A percentile compares a stretch with the other conserved stretches of the same genome.
These are phyloP conservation scores for Amphilophus citrinellus DNA, from an alignment of 2,113 vertebrate species.

Conservation along the genomic window DNA sequence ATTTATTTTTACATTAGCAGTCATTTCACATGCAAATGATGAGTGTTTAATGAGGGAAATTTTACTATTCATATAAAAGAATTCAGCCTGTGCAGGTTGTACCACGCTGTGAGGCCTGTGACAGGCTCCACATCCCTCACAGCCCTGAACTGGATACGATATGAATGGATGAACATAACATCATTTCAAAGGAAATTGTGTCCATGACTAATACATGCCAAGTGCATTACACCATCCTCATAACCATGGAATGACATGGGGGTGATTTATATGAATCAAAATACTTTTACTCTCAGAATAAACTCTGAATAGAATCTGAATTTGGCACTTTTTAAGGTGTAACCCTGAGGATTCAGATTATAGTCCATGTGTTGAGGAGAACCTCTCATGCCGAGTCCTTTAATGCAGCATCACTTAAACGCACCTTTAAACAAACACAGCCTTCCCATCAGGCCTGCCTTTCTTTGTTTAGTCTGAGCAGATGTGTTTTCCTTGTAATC, in stretches of 20 bases:
- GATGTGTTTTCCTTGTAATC: conserved; percentile 35
- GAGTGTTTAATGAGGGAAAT: neutral
- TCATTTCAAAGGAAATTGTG: neutral
- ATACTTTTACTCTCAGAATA: neutral
- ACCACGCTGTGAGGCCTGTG: neutral
- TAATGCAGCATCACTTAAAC: conserved; percentile 1
- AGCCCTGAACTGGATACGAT: no score
- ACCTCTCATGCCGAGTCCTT: conserved; percentile 6
- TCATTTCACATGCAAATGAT: neutral
- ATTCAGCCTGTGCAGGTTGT: neutral
- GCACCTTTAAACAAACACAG: conserved; percentile 21
- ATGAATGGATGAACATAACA: neutral
- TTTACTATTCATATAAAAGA: neutral
- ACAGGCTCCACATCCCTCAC: neutral
- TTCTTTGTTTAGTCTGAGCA: conserved; percentile 62
- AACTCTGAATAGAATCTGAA: neutral
- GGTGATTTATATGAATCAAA: neutral
- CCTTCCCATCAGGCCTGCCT: conserved; percentile 2
- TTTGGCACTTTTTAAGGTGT: neutral
- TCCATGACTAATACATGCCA: neutral
- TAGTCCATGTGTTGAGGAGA: neutral
- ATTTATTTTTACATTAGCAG: neutral
- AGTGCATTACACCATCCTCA: neutral
- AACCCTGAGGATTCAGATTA: neutral
- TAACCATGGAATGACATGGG: neutral